A percentile compares a stretch with the other conserved stretches of the same genome.
Conservation (phyloP, 2,888 invertebrate species). For the Baccha elongata region DNA sequence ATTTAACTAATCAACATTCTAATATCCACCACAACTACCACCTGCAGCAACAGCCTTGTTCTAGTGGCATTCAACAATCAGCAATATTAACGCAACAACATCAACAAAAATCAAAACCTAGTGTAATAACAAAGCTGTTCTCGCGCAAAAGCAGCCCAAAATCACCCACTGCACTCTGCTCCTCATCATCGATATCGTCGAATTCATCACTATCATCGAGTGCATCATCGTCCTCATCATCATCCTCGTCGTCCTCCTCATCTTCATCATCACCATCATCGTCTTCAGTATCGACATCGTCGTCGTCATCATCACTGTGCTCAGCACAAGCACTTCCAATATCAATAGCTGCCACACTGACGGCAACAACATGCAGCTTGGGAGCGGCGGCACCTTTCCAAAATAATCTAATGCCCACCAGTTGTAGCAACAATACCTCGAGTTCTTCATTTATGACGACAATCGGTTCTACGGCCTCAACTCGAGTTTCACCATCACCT, state of each 20-base stretch:
- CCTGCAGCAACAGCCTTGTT: conserved; percentile 68
- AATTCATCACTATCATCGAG: conserved; percentile 71
- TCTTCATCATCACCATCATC: conserved; percentile 75
- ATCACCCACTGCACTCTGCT: conserved; percentile 79
- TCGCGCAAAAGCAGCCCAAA: conserved; percentile 82
- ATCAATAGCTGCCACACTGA: conserved; percentile 79
- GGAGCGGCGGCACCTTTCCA: conserved; percentile 74
- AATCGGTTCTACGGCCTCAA: conserved; percentile 52
- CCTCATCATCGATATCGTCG: conserved; percentile 74
- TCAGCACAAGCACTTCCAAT: conserved; percentile 77
- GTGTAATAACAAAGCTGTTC: conserved; percentile 82
- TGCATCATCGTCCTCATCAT: conserved; percentile 75
- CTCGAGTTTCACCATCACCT: conserved; percentile 76
- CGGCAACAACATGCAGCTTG: conserved; percentile 80
- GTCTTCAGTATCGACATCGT: conserved; percentile 75
- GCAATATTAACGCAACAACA: conserved; percentile 59
- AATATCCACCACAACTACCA: conserved; percentile 71
- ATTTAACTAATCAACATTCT: conserved; percentile 71
- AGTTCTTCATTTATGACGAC: conserved; percentile 64
- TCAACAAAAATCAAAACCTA: conserved; percentile 81
- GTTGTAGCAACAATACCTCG: conserved; percentile 64
- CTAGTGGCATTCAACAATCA: conserved; percentile 60
- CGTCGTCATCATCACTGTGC: conserved; percentile 72
- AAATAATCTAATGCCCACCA: conserved; percentile 68
- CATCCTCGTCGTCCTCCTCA: conserved; percentile 78